Base-by-base conservation (phyloP, 2,888 invertebrate species). In the Dolichomitus sp. region DNA sequence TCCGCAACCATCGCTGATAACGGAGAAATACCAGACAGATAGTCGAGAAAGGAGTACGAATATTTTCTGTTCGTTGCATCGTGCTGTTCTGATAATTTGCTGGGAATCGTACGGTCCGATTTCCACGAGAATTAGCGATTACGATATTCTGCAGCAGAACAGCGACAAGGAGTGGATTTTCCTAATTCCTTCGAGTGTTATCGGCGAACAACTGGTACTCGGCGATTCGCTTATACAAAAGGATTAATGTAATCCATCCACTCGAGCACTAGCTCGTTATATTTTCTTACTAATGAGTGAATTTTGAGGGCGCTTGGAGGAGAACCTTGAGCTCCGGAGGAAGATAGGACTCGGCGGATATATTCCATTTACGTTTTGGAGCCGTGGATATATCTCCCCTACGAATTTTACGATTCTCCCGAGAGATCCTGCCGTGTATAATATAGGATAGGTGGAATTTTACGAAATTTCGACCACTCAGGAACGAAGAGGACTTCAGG, bases 181-280 rank as follows among this genome's bases (percentile, higher is more conserved):
- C 42, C 14, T 17, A 42, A 45, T 23, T 42, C 40, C 23, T 50
- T 50, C 33, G 19, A 77, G 59, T 45, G n/a, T 12, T 33, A 40
- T 12, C 54, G n/a, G 12, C 48, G 52, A 63, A 33, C 4, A 52
- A 52, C 33, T 33, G n/a, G 30, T 19, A 19, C 61, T 52, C 42
- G 42, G 9, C 61, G 40, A 63, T 40, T 4, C 1, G 12, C 42
- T 14, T 12, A 33, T 7, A 17, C 40, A 42, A 48, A 42, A 14
- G 75, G 66, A 68, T 23, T 23, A 30, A 40, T 52, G 52, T 52
- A 61, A 70, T 65, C 70, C 69, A 11, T 42, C 14, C 11, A 63
- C 77, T 70, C 42, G 69, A 77, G 42, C 30, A 40, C 50, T n/a
- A 12, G 40, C 63, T 75, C 42, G 33, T 75, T 66, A 66, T 37